Percentiles rank a stretch among this genome's conserved stretches.
Conservation (phyloP, 2,797 vertebrate genomes). For the Brachymystax lenok region DNA sequence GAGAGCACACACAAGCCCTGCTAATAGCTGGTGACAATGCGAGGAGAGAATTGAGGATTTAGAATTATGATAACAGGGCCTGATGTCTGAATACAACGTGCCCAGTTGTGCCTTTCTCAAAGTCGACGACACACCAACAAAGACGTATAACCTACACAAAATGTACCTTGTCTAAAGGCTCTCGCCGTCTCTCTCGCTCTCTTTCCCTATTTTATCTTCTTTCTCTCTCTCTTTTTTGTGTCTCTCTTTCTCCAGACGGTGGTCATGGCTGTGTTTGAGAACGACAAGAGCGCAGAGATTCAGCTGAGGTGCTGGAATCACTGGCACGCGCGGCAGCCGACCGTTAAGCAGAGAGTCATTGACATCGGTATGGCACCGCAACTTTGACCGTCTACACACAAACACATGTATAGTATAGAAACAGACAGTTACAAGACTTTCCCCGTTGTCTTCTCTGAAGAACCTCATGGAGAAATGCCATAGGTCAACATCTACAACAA, state of each 20-base stretch:
- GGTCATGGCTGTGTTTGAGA: constrained; percentile 98
- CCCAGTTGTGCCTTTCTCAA: neutral
- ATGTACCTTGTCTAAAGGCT: constrained; percentile 7
- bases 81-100: neutral
- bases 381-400: no score
- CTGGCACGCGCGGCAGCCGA: constrained; percentile 97
- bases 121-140: constrained; percentile 5
- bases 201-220: neutral
- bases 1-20: constrained; percentile 22
- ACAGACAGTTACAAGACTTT: no score
- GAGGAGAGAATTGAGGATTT: neutral
- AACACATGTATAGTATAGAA: no score
- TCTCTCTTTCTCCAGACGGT: constrained; percentile 77
- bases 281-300: constrained; percentile 90
- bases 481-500: no score
- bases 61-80: neutral
- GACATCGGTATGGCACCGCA: constrained; percentile 86
- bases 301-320: constrained; percentile 98
- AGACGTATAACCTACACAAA: neutral
- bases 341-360: constrained; percentile 95
- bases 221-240: no score
- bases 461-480: no score
- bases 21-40: constrained; percentile 1
- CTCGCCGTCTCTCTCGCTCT: neutral
- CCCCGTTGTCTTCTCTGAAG: no score